Base-by-base conservation (phyloP, 2,113 vertebrate species). In the Myrmecobius fasciatus region DNA sequence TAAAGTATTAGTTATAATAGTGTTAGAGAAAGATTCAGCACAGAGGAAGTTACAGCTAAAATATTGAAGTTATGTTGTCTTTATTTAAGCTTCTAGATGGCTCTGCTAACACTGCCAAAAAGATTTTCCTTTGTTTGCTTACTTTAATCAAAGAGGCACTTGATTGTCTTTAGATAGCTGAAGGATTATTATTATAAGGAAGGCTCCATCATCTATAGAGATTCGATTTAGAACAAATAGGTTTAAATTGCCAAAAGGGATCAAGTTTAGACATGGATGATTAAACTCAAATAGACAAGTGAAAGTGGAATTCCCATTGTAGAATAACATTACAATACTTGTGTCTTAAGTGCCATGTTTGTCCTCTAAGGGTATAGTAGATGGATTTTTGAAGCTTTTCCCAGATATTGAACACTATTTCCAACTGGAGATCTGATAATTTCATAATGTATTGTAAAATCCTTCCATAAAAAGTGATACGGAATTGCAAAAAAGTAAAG, bases 201-300 rank as follows among this genome's bases (percentile, higher is more conserved):
- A 22, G 53, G 48, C 56, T 83, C 91, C 92, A 56, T 97, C 52
- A 53, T 46, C 90, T 47, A 0, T 17, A 60, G 48, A 89, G 83
- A 31, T 49, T 91, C 31, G 67, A 92, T 14, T 36, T 88, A 48
- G 88, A 96, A 51, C 52, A 92, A 52, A 95, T 94, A 31, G 53
- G 49, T 89, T 89, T 43, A 67, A 95, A 93, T 17, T 46, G 46
- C 48, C 88, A 93, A 14, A 46, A 0, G 92, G 51, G 83, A 96
- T 31, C 3, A 60, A 60, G 56, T 67, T 92, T 90, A 43, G 48
- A 89, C 52, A 24, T 46, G 93, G 60, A 6, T 89, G 93, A 92
- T 94, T 91, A 52, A n/a, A 92, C 88, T 53, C 43, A 7, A 17
- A 67, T 2, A 8, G 46, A 17, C 1, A n/a, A n/a, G 22, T 7